Evolutionary conservation across 2,113 vertebrate species (phyloP), one percentile per base, ranked within the genome.

Genomic region (Cinclus mexicanus): DNA sequence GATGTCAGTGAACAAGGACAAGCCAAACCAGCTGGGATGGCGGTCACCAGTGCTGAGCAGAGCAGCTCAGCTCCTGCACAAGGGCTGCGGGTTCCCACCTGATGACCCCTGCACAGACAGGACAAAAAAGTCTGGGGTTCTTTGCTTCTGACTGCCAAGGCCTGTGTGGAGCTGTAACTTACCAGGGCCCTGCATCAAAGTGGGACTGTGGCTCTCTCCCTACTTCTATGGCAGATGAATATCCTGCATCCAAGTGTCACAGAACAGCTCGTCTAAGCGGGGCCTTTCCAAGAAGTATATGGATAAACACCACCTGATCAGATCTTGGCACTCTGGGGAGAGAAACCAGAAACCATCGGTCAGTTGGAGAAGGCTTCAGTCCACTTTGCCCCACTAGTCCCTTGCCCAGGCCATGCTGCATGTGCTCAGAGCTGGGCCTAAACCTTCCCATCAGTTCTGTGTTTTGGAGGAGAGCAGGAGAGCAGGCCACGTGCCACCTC

Each of bases 381-480:
- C 8, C 2, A n/a, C 57, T 60, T 61, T 61, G 25, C 59, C 46
- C 69, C 44, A 28, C 65, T 4, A 11, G n/a, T n/a, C n/a, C n/a
- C n/a, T n/a, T 20, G 33, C 49, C 25, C 70, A 20, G 59, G 55
- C 31, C 31, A 2, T 5, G 8, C 37, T 39, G 55, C 2, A 2
- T 44, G 23, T 20, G 47, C n/a, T 37, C 68, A 26, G 33, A 39
- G 60, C 53, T 39, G 44, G 18, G 29, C n/a, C 39, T 67, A 22
- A 28, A 39, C 41, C 16, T 28, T 18, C 33, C 49, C 2, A 22
- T 6, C 0, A 0, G 20, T 31, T 20, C n/a, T 6, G 2, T 60
- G 5, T 39, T 49, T 60, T 60, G 21, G 28, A 76, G 0, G 26
- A 25, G 8, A 39, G 20, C 23, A 10, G 24, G 53, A n/a, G 7